Base-by-base conservation (phyloP, 2,797 vertebrate species). In the Bovichtus diacanthus region DNA sequence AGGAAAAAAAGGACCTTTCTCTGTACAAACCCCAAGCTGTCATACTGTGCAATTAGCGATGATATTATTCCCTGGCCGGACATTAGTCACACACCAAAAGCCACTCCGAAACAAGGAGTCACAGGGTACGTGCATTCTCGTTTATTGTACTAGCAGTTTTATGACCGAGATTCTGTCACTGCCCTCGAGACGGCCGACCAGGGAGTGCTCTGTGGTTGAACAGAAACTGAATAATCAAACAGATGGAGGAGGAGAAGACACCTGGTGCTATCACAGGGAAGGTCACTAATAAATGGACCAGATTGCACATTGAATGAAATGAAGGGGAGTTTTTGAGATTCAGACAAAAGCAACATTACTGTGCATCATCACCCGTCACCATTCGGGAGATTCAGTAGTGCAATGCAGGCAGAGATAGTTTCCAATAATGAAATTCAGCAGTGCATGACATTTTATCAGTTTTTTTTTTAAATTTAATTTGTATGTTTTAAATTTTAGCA, bases 151-250 rank as follows among this genome's bases (percentile, higher is more conserved):
- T 8, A 79, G 65, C 77, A 85, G 80, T 41, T 90, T 90, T 87
- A 88, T 68, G 72, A 81, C 72, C 49, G 78, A 79, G 75, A 83
- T 80, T 80, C 80, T 87, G 84, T 87, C 88, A 27, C 54, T 81
- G 60, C 68, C 58, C 4, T 4, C 7, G 38, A 87, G 81, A 91
- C 49, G 34, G 84, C 68, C 51, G 60, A 74, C 87, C 38, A 58
- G 87, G 87, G 91, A 93, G 69, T 23, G 60, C 87, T 88, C 62
- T 72, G 75, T 80, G 79, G 87, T 86, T 87, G 86, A 82, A 66
- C 65, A 76, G 80, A 86, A 86, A 74, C 67, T 84, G 87, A 93
- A 94, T 93, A 88, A 92, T 93, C 89, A 87, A 93, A 88, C 88
- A 93, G 90, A 88, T 80, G 86, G 89, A 87, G 89, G 74, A 84